Evolutionary conservation across 2,888 invertebrate genomes (phyloP).

Genomic region (Epirrita christyi): DNA sequence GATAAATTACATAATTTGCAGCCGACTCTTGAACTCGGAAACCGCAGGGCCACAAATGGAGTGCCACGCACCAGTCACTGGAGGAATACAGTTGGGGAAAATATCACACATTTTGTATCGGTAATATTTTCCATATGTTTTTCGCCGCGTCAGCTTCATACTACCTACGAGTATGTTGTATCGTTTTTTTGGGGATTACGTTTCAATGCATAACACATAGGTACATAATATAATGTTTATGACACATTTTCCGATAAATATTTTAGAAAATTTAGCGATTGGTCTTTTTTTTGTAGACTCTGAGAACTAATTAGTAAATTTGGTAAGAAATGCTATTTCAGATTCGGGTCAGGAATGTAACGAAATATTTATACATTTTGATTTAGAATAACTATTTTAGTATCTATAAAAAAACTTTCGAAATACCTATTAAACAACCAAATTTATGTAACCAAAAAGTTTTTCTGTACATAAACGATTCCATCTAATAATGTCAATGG

Average conservation of each 20-base stretch:
- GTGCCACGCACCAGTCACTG: constrained; percentile 32
- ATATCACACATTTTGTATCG: constrained; percentile 27
- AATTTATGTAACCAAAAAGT: background rate
- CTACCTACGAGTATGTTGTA: background rate
- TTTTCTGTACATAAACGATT: background rate
- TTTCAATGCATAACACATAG: no score
- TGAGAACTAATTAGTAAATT: no score
- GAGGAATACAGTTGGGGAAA: constrained; percentile 32
- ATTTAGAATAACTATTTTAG: no score
- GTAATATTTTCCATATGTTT: constrained; percentile 35
- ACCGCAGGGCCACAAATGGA: constrained; percentile 47
- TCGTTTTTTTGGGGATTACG: background rate
- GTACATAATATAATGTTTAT: no score
- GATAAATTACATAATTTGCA: constrained; percentile 73
- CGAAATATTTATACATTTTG: no score
- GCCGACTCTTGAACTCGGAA: constrained; percentile 47
- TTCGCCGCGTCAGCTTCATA: constrained; percentile 26
- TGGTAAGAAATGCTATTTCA: no score
- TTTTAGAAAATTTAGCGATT: no score
- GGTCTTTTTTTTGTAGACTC: no score
- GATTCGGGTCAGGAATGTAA: no score
- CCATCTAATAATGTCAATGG: background rate
- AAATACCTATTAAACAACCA: no score
- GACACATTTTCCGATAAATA: no score
- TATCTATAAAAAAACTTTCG: no score